Percentiles rank a stretch among this genome's conserved stretches.
phyloP scores from a whole-genome alignment of 2,797 vertebrate genomes.

The Anolis apletophallus region DNA sequence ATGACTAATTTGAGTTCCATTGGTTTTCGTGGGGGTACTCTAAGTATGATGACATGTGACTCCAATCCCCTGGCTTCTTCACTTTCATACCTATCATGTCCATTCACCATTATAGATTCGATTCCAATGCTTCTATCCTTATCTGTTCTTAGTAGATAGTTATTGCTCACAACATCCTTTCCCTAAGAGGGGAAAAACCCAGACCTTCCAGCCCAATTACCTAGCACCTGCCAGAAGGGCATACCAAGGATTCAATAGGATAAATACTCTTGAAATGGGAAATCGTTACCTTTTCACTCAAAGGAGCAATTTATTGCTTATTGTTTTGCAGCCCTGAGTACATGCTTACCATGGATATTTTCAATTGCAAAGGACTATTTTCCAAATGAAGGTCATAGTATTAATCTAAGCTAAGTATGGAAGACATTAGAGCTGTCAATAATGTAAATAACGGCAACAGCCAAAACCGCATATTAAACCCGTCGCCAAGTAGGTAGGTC shows the following conservation, averaged over 20 bases:
- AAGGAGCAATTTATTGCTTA: not conserved
- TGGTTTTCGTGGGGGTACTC: not conserved
- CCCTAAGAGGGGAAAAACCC: not conserved
- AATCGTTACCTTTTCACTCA: not conserved
- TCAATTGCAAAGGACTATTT: conserved; percentile 44
- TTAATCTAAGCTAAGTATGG: conserved; percentile 24
- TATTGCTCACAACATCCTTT: not conserved
- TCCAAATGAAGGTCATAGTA: conserved; percentile 36
- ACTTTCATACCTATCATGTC: not conserved
- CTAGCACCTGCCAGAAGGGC: not conserved
- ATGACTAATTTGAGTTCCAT: not conserved
- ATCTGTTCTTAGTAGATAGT: not conserved
- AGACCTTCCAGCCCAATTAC: not conserved
- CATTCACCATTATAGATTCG: not conserved
- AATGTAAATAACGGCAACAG: conserved; percentile 44
- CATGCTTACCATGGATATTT: conserved; percentile 21
- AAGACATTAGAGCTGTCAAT: conserved; percentile 9
- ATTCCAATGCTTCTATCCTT: not conserved
- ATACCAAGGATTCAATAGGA: not conserved
- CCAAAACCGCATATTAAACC: conserved; percentile 21
- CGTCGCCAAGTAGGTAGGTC: conserved; percentile 18
- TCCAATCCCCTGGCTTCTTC: not conserved
- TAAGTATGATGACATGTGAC: not conserved
- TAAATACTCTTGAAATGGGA: not conserved
- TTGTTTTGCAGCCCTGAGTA: conserved; percentile 1